phyloP scores from a whole-genome alignment of 2,113 vertebrate species.

The Forbesichthys agassizii region DNA sequence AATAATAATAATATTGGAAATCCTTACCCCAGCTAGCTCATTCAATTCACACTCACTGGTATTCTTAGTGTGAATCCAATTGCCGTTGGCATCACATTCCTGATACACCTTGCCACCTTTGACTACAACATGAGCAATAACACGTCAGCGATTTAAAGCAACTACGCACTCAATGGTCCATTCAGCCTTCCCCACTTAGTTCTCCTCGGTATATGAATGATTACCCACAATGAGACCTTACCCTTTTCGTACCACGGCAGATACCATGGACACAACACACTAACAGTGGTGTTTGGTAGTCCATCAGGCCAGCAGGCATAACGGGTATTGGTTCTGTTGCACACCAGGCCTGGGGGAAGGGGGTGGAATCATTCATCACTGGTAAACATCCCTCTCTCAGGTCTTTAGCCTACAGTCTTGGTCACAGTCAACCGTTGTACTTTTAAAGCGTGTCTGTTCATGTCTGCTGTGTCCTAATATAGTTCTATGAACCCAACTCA shows the following conservation, averaged over 20 bases:
- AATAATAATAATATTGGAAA: too few species aligned
- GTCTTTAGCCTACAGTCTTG: not conserved
- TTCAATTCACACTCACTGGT: conserved; percentile 83
- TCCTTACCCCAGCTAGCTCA: conserved; percentile 61
- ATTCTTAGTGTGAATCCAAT: conserved; percentile 80
- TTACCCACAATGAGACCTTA: conserved; percentile 46
- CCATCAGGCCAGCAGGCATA: conserved; percentile 94
- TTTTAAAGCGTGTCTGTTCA: too few species aligned
- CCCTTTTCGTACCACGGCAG: conserved; percentile 88
- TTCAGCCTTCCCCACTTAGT: not conserved
- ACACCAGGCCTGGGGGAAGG: conserved; percentile 80
- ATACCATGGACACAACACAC: conserved; percentile 91
- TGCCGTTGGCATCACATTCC: conserved; percentile 84
- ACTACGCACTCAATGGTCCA: not conserved
- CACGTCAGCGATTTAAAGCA: conserved; percentile 2
- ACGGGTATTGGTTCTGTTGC: conserved; percentile 87
- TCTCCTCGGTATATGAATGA: not conserved
- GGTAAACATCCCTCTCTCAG: not conserved
- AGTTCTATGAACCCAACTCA: not conserved
- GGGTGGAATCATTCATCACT: not conserved
- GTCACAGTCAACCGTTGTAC: too few species aligned
- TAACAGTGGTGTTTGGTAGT: conserved; percentile 85
- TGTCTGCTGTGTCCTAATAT: not conserved
- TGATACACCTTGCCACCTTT: conserved; percentile 84
- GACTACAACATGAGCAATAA: conserved; percentile 72